These are phyloP conservation scores for Hemicentrotus pulcherrimus DNA, from an alignment of 35 echinoderm and acorn worm species.

Conservation along the genomic window DNA sequence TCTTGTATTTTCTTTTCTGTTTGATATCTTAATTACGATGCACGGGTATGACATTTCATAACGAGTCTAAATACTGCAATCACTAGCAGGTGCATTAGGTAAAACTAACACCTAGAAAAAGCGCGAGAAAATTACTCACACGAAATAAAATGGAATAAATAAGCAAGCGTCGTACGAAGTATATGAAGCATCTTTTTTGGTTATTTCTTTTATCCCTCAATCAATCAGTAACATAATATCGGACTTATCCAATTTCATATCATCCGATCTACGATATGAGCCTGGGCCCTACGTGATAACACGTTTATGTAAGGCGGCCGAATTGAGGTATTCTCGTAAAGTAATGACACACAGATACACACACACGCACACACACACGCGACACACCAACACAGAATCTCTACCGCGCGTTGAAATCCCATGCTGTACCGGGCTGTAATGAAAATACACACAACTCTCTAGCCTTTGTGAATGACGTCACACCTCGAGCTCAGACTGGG, in stretches of 20 bases:
- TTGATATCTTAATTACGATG: background rate
- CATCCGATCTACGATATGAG: background rate
- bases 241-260: slow-evolving; percentile 19
- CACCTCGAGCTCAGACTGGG: slow-evolving; percentile 4
- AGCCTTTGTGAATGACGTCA: background rate
- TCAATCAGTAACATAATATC: slow-evolving; percentile 14
- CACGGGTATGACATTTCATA: background rate
- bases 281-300: background rate
- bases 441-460: slow-evolving; percentile 16
- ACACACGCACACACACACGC: background rate
- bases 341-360: slow-evolving; percentile 17
- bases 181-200: background rate
- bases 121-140: background rate
- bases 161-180: background rate
- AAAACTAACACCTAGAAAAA: background rate
- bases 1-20: background rate
- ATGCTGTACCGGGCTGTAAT: background rate
- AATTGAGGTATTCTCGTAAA: slow-evolving; percentile 13
- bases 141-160: background rate
- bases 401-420: background rate
- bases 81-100: background rate
- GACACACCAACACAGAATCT: background rate
- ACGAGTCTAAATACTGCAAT: background rate
- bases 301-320: background rate
- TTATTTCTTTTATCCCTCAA: slow-evolving; percentile 14